Evolutionary conservation across 2,113 vertebrate genomes (phyloP).

Genomic region (Jacana jacana): DNA sequence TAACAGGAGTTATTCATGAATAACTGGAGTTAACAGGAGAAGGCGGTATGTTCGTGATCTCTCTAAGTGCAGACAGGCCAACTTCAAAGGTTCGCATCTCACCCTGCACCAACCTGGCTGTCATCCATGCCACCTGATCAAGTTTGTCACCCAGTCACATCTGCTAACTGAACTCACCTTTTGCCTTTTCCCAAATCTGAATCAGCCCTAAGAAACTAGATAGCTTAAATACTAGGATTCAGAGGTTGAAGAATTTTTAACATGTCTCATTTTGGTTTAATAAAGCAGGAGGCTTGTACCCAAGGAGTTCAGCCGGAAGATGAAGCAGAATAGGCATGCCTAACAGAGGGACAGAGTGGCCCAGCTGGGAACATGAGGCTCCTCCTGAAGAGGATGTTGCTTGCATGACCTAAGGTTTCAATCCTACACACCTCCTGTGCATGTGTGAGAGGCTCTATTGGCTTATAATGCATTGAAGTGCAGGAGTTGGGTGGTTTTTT

Average conservation of each 20-base stretch:
- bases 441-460: not conserved
- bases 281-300: not conserved
- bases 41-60: not conserved
- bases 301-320: not conserved
- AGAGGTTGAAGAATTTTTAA: not conserved
- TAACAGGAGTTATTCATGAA: not conserved
- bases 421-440: not conserved
- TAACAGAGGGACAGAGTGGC: not conserved
- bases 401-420: not conserved
- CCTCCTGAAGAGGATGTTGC: not conserved
- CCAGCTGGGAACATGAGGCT: not conserved
- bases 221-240: not conserved
- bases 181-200: not conserved
- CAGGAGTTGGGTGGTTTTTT: not conserved
- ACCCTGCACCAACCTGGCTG: not conserved
- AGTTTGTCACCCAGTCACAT: not conserved
- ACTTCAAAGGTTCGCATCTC: not conserved
- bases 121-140: not conserved
- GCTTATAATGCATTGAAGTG: not conserved
- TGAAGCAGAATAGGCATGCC: not conserved
- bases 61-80: not conserved
- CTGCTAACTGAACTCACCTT: not conserved
- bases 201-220: not conserved
- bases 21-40: not conserved
- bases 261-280: not conserved